phyloP scores from a whole-genome alignment of 1,140 invertebrate genomes.

The Lasioglossum albipes region DNA sequence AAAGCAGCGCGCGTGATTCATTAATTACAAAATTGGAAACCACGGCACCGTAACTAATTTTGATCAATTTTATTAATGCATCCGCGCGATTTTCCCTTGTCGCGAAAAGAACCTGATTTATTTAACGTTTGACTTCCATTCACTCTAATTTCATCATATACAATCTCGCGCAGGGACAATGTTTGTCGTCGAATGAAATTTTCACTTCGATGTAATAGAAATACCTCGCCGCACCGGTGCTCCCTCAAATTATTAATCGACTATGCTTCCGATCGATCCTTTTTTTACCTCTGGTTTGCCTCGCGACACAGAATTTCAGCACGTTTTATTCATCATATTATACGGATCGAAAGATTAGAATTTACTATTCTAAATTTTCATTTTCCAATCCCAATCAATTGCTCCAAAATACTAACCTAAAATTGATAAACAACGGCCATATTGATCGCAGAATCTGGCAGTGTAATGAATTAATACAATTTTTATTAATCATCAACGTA shows the following conservation, averaged over 20 bases:
- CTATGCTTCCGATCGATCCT: not conserved
- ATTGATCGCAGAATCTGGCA: too few relatives aligned
- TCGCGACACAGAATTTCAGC: too few relatives aligned
- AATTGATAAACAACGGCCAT: too few relatives aligned
- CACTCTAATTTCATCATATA: not conserved
- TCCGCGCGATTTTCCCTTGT: not conserved
- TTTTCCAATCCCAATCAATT: too few relatives aligned
- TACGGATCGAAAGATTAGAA: too few relatives aligned
- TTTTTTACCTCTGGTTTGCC: not conserved
- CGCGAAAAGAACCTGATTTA: not conserved
- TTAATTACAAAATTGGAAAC: conserved; percentile 42
- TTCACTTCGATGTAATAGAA: not conserved
- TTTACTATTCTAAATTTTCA: too few relatives aligned
- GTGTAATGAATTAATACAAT: too few relatives aligned
- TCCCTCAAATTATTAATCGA: not conserved
- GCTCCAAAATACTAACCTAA: too few relatives aligned
- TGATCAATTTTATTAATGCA: conserved; percentile 22
- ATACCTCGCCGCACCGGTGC: too few relatives aligned
- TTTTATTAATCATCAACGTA: too few relatives aligned
- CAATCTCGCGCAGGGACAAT: not conserved
- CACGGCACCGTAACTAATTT: conserved; percentile 17
- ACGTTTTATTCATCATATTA: too few relatives aligned
- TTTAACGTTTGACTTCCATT: conserved; percentile 1
- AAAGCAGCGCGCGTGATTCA: conserved; percentile 15
- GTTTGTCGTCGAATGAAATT: not conserved